These are phyloP conservation scores for Mystacides longicornis DNA, from an alignment of 2,888 invertebrate species.

Conservation along the genomic window DNA sequence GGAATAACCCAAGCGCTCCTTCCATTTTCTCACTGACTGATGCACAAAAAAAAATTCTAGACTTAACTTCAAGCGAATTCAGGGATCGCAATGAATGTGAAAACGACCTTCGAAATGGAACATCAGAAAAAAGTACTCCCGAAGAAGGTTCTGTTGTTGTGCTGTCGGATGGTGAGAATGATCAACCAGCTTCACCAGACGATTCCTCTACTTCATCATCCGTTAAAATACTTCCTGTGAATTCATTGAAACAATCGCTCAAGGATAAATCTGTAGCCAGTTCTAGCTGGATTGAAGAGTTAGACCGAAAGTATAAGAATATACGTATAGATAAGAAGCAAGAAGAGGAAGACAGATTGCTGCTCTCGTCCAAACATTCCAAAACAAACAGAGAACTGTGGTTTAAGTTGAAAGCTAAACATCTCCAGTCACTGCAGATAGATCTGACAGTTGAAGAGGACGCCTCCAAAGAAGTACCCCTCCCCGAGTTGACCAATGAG, in stretches of 20 bases:
- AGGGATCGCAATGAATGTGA: conserved; percentile 34
- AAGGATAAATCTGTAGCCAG: conserved; percentile 45
- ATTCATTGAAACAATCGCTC: conserved; percentile 52
- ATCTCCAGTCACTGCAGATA: conserved; percentile 40
- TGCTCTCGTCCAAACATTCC: conserved; percentile 43
- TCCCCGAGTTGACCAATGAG: conserved; percentile 59
- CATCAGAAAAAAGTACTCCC: conserved; percentile 34
- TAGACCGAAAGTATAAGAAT: conserved; percentile 44
- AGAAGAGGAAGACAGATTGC: conserved; percentile 41
- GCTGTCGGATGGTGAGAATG: conserved; percentile 40
- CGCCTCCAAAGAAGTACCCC: conserved; percentile 41
- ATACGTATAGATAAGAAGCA: conserved; percentile 39
- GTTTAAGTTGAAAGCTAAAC: conserved; percentile 40
- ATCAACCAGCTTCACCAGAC: conserved; percentile 34
- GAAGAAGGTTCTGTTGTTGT: conserved; percentile 42
- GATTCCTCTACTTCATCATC: conserved; percentile 40
- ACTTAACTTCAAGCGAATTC: conserved; percentile 25
- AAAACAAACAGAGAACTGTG: conserved; percentile 44
- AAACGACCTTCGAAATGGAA: conserved; percentile 20
- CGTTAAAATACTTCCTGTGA: conserved; percentile 40
- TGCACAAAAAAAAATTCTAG: conserved; percentile 10
- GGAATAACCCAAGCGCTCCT: conserved; percentile 15
- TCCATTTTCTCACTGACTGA: conserved; percentile 16
- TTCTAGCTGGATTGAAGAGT: conserved; percentile 47
- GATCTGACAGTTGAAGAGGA: conserved; percentile 36